These are phyloP conservation scores for Cryptosula pallasiana DNA, from an alignment of 2,888 invertebrate genomes.

Conservation along the genomic window DNA sequence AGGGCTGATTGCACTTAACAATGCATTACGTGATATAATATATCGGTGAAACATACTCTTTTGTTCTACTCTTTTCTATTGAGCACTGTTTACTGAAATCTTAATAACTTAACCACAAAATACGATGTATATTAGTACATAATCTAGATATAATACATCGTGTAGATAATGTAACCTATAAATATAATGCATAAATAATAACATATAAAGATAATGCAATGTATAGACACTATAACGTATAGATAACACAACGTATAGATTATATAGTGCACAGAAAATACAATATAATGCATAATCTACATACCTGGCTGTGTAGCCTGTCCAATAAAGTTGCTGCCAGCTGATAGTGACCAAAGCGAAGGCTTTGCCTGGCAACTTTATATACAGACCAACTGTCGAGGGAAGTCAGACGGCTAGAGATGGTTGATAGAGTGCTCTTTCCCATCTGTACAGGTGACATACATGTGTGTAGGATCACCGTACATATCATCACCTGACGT, in stretches of 20 bases:
- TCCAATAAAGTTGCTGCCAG: conserved; percentile 65
- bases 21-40: too few species aligned
- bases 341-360: conserved; percentile 72
- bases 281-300: neutral
- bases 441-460: neutral
- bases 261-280: neutral
- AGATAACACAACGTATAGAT: neutral
- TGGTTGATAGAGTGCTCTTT: neutral
- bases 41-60: too few species aligned
- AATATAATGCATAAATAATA: too few species aligned
- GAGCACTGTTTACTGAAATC: too few species aligned
- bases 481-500: neutral
- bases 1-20: too few species aligned
- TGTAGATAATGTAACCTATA: too few species aligned
- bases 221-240: too few species aligned
- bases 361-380: conserved; percentile 77
- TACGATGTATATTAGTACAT: too few species aligned
- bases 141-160: too few species aligned
- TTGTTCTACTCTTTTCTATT: too few species aligned
- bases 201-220: too few species aligned
- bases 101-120: too few species aligned
- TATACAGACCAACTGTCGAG: conserved; percentile 72
- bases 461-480: conserved; percentile 11
- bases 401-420: conserved; percentile 58
- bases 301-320: conserved; percentile 59